phyloP scores from a whole-genome alignment of 1,140 invertebrate genomes.

The Hyles vespertilio region DNA sequence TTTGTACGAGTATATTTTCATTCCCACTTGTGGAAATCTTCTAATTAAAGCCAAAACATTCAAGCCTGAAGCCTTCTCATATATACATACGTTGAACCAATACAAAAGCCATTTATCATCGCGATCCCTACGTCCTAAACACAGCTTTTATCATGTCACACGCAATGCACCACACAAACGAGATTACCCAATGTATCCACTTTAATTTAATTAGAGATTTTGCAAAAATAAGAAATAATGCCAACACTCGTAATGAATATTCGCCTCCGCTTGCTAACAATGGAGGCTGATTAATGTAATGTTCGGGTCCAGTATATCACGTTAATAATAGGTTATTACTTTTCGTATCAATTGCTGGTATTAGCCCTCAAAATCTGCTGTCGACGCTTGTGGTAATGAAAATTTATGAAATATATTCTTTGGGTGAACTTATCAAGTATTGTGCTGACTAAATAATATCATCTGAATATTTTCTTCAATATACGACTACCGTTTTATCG shows the following conservation, averaged over 20 bases:
- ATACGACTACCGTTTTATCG: no score
- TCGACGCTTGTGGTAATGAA: no score
- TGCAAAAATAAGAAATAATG: slow-evolving; percentile 11
- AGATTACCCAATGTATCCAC: background rate
- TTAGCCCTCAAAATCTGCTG: no score
- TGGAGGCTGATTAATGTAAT: slow-evolving; percentile 2
- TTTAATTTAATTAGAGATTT: slow-evolving; percentile 10
- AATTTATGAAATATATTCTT: no score
- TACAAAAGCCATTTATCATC: slow-evolving; percentile 3
- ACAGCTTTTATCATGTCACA: slow-evolving; percentile 1
- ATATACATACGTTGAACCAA: background rate
- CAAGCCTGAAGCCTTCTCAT: background rate
- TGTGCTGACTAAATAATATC: no score
- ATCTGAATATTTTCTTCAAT: no score
- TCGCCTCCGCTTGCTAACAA: background rate
- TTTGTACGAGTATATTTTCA: no score
- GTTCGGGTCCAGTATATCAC: slow-evolving; percentile 2
- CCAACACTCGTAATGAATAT: slow-evolving; percentile 10
- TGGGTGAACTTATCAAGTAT: no score
- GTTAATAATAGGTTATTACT: slow-evolving; percentile 3
- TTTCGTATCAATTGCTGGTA: background rate
- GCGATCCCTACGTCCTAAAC: slow-evolving; percentile 1
- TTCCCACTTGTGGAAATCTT: no score
- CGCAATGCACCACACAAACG: slow-evolving; percentile 2
- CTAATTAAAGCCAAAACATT: no score